These are phyloP conservation scores for Ormyrus nitidulus DNA, from an alignment of 2,888 invertebrate genomes.

Conservation along the genomic window DNA sequence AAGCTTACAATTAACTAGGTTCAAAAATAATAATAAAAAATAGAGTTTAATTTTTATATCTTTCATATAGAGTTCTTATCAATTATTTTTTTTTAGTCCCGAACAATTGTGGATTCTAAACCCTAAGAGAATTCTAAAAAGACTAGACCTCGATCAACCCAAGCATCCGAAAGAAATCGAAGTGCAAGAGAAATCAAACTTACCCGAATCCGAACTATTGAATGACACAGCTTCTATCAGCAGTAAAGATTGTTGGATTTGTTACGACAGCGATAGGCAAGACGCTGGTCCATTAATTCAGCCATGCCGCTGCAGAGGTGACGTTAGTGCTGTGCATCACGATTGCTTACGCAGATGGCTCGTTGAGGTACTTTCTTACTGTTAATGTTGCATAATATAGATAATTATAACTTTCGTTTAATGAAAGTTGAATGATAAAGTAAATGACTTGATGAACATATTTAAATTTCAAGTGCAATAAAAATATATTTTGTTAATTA, in stretches of 20 bases:
- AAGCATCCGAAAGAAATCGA: constrained; percentile 71
- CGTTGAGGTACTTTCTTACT: constrained; percentile 81
- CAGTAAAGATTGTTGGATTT: constrained; percentile 93
- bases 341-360: constrained; percentile 93
- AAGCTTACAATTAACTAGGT: too few relatives aligned
- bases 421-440: too few relatives aligned
- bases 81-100: constrained; percentile 77
- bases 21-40: not conserved
- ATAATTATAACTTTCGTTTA: too few relatives aligned
- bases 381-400: too few relatives aligned
- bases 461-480: too few relatives aligned
- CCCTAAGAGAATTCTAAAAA: constrained; percentile 89
- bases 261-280: constrained; percentile 88
- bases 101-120: constrained; percentile 95
- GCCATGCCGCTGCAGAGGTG: constrained; percentile 93
- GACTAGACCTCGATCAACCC: constrained; percentile 75
- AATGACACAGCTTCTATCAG: constrained; percentile 76
- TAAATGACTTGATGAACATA: too few relatives aligned
- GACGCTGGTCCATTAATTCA: constrained; percentile 88
- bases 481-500: too few relatives aligned
- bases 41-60: not conserved
- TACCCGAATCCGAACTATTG: constrained; percentile 63
- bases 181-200: constrained; percentile 67
- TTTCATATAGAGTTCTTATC: not conserved
- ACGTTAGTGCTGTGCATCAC: constrained; percentile 94